Evolutionary conservation across 2,113 vertebrate species (phyloP).

Genomic region (Actenoides hombroni): DNA sequence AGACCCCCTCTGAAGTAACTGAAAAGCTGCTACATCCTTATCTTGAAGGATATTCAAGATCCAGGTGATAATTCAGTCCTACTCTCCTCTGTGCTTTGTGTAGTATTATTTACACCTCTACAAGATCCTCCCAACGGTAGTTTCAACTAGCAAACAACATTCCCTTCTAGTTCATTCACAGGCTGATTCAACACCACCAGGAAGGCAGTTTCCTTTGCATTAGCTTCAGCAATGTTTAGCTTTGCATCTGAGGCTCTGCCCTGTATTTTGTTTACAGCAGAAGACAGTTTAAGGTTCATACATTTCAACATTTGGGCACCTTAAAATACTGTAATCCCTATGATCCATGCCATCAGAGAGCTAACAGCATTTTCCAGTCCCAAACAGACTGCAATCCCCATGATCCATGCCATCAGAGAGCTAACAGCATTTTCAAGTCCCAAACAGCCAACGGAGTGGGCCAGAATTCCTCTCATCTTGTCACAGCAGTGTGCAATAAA

Average conservation of each 20-base stretch:
- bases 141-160: not conserved
- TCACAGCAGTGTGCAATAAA: not conserved
- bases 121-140: not conserved
- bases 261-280: not conserved
- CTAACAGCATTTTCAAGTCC: not conserved
- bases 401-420: not conserved
- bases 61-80: not conserved
- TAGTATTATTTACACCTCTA: not conserved
- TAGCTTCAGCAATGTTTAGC: not conserved
- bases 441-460: not conserved
- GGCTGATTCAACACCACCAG: not conserved
- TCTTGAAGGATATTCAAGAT: conserved; percentile 22
- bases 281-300: not conserved
- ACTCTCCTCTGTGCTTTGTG: not conserved
- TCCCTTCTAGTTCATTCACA: not conserved
- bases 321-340: not conserved
- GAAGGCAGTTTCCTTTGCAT: not conserved
- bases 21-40: conserved; percentile 6
- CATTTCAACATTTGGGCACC: not conserved
- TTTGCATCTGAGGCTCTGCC: not conserved
- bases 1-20: not conserved
- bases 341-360: not conserved
- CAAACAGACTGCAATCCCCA: not conserved
- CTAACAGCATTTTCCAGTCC: not conserved
- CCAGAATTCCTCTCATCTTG: not conserved